Percentiles rank a stretch among this genome's conserved stretches.
phyloP scores from a whole-genome alignment of 2,113 vertebrate species.

The Suricata suricatta region DNA sequence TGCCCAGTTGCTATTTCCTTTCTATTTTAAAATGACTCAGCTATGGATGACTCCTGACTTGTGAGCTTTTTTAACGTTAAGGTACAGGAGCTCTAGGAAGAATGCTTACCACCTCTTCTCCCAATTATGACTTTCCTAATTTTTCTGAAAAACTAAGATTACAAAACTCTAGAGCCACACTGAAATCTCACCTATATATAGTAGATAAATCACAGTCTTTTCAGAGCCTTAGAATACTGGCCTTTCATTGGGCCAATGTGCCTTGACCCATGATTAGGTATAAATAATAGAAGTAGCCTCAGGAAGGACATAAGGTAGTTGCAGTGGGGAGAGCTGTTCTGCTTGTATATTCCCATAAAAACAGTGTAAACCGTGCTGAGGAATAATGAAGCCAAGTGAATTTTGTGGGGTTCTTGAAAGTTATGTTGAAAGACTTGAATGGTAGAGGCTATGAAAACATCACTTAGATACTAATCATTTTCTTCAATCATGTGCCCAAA shows the following conservation, averaged over 20 bases:
- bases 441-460: slow-evolving; percentile 22
- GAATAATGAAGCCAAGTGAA: slow-evolving; percentile 16
- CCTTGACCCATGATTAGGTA: not conserved
- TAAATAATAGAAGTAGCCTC: not conserved
- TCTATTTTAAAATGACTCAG: slow-evolving; percentile 30
- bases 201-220: not conserved
- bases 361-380: not conserved
- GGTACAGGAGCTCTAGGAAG: not conserved
- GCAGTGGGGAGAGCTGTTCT: not conserved
- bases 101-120: not conserved
- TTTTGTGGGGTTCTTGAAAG: slow-evolving; percentile 32
- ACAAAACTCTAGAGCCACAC: not conserved
- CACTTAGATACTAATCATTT: not conserved
- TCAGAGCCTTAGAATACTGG: not conserved
- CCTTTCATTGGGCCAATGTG: not conserved
- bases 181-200: not conserved
- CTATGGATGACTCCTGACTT: not conserved
- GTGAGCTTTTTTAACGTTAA: not conserved
- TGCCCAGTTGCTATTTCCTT: not conserved
- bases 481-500: not conserved
- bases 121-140: not conserved
- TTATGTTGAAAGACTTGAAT: not conserved
- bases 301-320: not conserved
- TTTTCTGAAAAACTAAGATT: slow-evolving; percentile 25
- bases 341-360: not conserved